Evolutionary conservation across 2,113 vertebrate genomes (phyloP).

Genomic region (Melozone crissalis): DNA sequence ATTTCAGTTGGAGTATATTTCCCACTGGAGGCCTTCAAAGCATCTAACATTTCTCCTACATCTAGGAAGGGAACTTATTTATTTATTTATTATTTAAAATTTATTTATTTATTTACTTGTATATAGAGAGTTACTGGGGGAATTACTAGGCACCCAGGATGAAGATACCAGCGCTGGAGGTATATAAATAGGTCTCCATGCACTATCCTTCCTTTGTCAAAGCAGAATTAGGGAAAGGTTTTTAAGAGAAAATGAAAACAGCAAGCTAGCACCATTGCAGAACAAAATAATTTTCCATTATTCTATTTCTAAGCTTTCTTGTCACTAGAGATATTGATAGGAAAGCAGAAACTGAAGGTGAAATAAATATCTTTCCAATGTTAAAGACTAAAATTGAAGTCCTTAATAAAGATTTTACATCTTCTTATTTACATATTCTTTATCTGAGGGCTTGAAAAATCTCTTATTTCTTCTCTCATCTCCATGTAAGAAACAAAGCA

Average conservation of each 20-base stretch:
- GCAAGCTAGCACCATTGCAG: background rate
- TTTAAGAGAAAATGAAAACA: background rate
- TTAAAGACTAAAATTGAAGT: background rate
- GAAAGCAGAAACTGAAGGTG: background rate
- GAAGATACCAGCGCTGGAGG: background rate
- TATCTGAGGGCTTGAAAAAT: background rate
- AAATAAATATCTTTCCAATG: background rate
- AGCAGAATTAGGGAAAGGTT: background rate
- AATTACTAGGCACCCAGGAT: background rate
- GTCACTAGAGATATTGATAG: background rate
- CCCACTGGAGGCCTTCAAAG: background rate
- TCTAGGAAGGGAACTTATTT: background rate
- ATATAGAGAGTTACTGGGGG: background rate
- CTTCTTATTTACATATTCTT: background rate
- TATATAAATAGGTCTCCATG: background rate
- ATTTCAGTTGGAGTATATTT: background rate
- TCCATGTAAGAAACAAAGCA: background rate
- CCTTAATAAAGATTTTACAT: background rate
- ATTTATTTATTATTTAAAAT: background rate
- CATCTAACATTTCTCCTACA: background rate
- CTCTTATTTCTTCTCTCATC: background rate
- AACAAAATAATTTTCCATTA: background rate
- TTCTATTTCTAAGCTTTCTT: background rate
- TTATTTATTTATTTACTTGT: background rate
- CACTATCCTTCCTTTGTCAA: background rate